A percentile compares a stretch with the other conserved stretches of the same genome.
Conservation (phyloP, 2,888 invertebrate species). For the Iphiclides podalirius region DNA sequence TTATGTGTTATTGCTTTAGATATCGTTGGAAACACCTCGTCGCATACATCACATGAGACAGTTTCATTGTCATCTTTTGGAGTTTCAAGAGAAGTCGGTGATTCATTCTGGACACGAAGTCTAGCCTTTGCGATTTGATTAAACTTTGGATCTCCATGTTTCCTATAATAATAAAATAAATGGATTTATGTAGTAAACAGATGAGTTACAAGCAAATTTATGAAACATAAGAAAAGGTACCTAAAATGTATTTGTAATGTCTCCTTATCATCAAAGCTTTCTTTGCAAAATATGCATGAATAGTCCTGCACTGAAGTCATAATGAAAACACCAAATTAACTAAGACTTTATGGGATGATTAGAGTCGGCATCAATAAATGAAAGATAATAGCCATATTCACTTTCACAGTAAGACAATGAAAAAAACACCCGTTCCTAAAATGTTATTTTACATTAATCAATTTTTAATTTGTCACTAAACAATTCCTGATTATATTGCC, state of each 20-base stretch:
- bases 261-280: constrained; percentile 77
- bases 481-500: not conserved
- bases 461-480: no score
- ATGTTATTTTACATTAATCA: no score
- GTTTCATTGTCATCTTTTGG: constrained; percentile 49
- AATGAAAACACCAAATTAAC: constrained; percentile 27
- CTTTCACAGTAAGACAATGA: not conserved
- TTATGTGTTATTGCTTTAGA: constrained; percentile 84
- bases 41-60: constrained; percentile 82
- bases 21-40: constrained; percentile 77
- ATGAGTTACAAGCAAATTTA: not conserved
- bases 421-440: no score
- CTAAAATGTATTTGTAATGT: constrained; percentile 82
- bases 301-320: constrained; percentile 61
- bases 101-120: constrained; percentile 41
- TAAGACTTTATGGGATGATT: constrained; percentile 7
- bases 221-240: constrained; percentile 43
- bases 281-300: constrained; percentile 80
- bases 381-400: constrained; percentile 2
- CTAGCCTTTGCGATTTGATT: constrained; percentile 61
- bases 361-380: not conserved
- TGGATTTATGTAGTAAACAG: no score
- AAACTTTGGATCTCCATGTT: constrained; percentile 82
- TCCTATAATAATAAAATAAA: constrained; percentile 52
- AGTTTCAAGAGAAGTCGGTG: constrained; percentile 40